These are phyloP conservation scores for Syrphus vitripennis DNA, from an alignment of 2,888 invertebrate genomes.

Conservation along the genomic window DNA sequence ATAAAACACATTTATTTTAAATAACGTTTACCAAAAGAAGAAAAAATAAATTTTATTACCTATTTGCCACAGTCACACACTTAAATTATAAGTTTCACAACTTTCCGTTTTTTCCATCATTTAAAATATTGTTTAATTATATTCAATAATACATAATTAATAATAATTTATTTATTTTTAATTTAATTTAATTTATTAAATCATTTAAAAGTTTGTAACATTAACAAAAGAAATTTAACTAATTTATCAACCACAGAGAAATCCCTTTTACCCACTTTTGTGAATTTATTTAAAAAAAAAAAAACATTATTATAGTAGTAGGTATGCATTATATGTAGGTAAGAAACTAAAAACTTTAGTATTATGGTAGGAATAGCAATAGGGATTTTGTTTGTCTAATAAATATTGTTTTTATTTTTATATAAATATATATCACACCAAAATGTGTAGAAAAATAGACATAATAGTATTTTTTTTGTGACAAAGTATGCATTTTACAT, in stretches of 20 bases:
- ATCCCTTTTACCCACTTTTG: conserved; percentile 37
- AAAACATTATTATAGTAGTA: not conserved
- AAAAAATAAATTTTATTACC: conserved; percentile 58
- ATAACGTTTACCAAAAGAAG: conserved; percentile 49
- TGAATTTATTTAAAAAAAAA: not conserved
- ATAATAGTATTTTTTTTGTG: not conserved
- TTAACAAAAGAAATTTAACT: conserved; percentile 48
- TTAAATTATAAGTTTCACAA: conserved; percentile 40
- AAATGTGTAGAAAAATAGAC: conserved; percentile 44
- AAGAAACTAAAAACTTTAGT: not conserved
- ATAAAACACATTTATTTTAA: conserved; percentile 17
- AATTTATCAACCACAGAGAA: conserved; percentile 60
- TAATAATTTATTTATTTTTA: not conserved
- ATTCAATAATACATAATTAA: not conserved
- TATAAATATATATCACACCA: conserved; percentile 47
- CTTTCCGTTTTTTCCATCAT: conserved; percentile 3
- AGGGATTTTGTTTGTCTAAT: conserved; percentile 10
- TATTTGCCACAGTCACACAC: conserved; percentile 53
- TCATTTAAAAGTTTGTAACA: conserved; percentile 26
- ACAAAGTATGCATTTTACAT: conserved; percentile 10
- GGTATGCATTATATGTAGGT: no score
- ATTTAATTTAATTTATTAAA: conserved; percentile 5
- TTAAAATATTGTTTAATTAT: not conserved
- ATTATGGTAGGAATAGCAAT: not conserved
- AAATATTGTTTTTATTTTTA: not conserved